Evolutionary conservation across 92 coral and sea anemone genomes (phyloP).

Genomic region (Bergia sp.): DNA sequence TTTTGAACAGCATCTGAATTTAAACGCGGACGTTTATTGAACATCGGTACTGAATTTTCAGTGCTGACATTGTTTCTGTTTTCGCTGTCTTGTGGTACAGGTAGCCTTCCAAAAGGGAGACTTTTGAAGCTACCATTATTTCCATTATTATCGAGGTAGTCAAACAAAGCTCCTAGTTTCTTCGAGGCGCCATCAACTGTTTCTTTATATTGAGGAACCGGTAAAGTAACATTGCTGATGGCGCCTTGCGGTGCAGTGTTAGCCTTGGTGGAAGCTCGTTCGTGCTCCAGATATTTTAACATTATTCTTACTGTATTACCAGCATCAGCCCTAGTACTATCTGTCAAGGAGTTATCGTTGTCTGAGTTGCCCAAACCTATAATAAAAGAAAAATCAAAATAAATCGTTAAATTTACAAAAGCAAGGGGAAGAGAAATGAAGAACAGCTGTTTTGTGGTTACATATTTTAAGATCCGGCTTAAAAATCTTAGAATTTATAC

Average conservation of each 20-base stretch:
- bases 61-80: conserved; percentile 1
- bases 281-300: conserved; percentile 28
- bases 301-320: conserved; percentile 19
- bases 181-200: conserved; percentile 6
- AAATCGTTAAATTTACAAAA: neutral
- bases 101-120: neutral
- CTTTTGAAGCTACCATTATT: neutral
- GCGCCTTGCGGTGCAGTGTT: neutral
- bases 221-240: conserved; percentile 34
- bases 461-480: neutral
- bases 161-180: conserved; percentile 43
- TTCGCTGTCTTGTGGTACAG: conserved; percentile 34
- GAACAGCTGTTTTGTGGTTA: neutral
- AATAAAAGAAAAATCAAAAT: neutral
- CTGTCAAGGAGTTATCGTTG: neutral
- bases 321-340: neutral
- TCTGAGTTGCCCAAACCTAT: neutral
- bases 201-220: conserved; percentile 39
- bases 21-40: neutral
- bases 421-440: neutral
- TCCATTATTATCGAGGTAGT: conserved; percentile 28
- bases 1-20: neutral
- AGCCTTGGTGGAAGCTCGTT: neutral
- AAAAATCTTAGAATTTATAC: too few relatives aligned
- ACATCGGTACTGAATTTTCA: neutral